Conservation (phyloP, 1,140 invertebrate genomes). For the Drosophila ohnishii region DNA sequence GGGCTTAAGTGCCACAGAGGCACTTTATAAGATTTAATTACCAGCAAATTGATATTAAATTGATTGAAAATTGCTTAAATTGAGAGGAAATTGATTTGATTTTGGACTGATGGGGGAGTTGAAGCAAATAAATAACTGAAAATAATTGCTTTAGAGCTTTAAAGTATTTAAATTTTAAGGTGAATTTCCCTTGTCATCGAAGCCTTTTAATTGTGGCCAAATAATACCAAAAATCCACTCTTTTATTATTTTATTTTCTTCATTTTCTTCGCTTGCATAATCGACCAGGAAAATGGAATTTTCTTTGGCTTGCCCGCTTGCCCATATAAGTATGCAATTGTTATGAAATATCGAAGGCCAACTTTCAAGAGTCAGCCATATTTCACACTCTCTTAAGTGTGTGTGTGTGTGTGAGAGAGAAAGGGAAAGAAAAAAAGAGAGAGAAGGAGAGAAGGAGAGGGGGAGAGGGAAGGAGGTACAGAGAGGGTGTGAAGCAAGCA, state of each 20-base stretch:
- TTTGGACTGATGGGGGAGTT: not conserved
- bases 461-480: not conserved
- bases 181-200: not conserved
- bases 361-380: conserved; percentile 54
- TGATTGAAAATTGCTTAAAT: conserved; percentile 5
- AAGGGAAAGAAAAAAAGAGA: not conserved
- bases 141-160: not conserved
- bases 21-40: conserved; percentile 23
- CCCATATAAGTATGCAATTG: conserved; percentile 55
- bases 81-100: not conserved
- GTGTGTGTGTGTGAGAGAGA: not conserved
- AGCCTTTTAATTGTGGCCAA: not conserved
- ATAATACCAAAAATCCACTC: not conserved
- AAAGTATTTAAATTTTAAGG: not conserved
- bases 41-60: conserved; percentile 30
- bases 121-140: not conserved
- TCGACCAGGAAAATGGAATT: not conserved
- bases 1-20: not conserved
- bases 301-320: not conserved
- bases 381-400: conserved; percentile 41
- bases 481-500: conserved; percentile 22
- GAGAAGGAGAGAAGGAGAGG: not conserved
- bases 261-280: conserved; percentile 30
- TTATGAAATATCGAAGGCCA: conserved; percentile 72
- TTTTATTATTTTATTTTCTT: conserved; percentile 2